Evolutionary conservation across 2,888 invertebrate genomes (phyloP), one percentile per base, ranked within the genome.

Genomic region (Phortica magna): DNA sequence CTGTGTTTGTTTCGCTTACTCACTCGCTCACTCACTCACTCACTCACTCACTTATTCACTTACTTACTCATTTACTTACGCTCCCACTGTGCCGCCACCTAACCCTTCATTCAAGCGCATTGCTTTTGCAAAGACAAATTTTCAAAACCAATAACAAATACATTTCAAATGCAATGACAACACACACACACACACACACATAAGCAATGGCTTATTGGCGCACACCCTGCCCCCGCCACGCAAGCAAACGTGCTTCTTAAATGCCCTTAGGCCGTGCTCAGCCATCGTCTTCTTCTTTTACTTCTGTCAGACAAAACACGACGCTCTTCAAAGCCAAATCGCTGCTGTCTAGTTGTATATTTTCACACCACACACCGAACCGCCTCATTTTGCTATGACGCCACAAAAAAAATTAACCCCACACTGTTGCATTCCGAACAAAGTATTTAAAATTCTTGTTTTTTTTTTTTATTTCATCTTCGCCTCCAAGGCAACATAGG

Each of bases 21-120:
- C 55, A 14, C 55, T 85, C 73, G 74, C 80, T 74, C 83, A 65
- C 4, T 55, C 7, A 4, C 31, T 31, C 31, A 31, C 31, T 31
- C 5, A 31, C 31, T 31, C 31, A 4, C 31, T 4, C 31, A 31
- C 31, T 31, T 39, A 55, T 22, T 71, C 55, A 14, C 55, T 85
- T 71, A 74, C 80, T 74, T 81, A 65, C 4, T 55, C 7, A 4
- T 4, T 31, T 4, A 31, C 31, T 31, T 31, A 31, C 31, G 2
- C 31, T 31, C 31, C 31, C 31, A 31, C 31, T 31, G 31, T n/a
- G 5, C 31, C 3, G 3, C 31, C 31, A 17, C 61, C 9, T 17
- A 67, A 9, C 17, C 7, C n/a, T n/a, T 7, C 41, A 31, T 75
- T 42, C 41, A 57, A 0, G 2, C 59, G 48, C 76, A 22, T 22